phyloP scores from a whole-genome alignment of 1,140 invertebrate genomes.

The Drosophila sturtevanti region DNA sequence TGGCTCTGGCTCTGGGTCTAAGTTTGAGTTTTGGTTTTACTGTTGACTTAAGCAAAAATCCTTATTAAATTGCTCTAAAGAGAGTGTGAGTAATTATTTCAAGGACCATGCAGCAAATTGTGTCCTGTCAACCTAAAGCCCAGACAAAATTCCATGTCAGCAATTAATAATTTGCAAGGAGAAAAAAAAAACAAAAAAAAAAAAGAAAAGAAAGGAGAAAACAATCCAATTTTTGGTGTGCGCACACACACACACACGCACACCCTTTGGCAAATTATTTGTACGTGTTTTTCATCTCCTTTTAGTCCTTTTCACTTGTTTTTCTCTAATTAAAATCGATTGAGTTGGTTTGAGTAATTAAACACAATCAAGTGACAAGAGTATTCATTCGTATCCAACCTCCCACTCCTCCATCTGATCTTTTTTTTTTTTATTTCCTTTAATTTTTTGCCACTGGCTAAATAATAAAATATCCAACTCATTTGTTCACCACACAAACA shows the following conservation, averaged over 20 bases:
- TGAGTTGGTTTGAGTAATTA: constrained; percentile 74
- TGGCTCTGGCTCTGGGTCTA: no score
- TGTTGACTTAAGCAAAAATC: constrained; percentile 25
- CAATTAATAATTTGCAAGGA: constrained; percentile 65
- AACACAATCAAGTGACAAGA: constrained; percentile 51
- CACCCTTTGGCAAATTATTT: constrained; percentile 50
- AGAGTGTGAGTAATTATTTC: constrained; percentile 67
- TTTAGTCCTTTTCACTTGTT: constrained; percentile 32
- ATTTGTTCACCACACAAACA: constrained; percentile 6
- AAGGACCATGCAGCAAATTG: constrained; percentile 20
- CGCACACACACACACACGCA: constrained; percentile 29
- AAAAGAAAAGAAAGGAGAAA: not conserved
- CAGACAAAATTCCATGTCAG: constrained; percentile 31
- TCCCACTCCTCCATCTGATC: not conserved
- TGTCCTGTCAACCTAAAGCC: constrained; percentile 32
- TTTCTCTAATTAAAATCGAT: constrained; percentile 52
- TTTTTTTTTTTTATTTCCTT: constrained; percentile 6
- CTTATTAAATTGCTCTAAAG: constrained; percentile 22
- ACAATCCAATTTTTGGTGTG: constrained; percentile 7
- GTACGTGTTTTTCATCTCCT: constrained; percentile 55
- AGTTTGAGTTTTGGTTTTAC: constrained; percentile 12
- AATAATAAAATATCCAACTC: constrained; percentile 21
- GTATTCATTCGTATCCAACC: not conserved
- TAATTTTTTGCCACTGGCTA: constrained; percentile 31
- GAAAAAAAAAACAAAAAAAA: not conserved